phyloP scores from a whole-genome alignment of 2,888 invertebrate genomes.

The Spodoptera exigua region DNA sequence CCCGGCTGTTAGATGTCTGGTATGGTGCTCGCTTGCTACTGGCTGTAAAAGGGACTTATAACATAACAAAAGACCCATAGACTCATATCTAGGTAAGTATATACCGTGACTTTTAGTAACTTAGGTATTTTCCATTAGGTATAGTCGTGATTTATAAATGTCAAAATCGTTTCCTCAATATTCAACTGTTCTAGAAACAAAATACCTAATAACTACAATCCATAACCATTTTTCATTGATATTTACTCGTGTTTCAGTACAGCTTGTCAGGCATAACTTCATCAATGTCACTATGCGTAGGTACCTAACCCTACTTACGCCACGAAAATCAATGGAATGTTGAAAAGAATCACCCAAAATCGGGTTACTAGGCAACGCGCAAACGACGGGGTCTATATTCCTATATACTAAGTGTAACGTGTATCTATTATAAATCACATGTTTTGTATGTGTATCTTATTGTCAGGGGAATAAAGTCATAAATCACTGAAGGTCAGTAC shows the following conservation, averaged over 20 bases:
- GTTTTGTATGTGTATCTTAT: conserved; percentile 65
- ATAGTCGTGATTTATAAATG: too few relatives aligned
- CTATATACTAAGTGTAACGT: conserved; percentile 64
- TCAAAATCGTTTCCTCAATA: too few relatives aligned
- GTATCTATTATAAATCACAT: conserved; percentile 68
- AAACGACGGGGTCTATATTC: conserved; percentile 61
- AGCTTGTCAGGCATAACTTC: conserved; percentile 12
- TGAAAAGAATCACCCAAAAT: conserved; percentile 55
- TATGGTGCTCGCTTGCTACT: too few relatives aligned
- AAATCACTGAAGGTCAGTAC: conserved; percentile 67
- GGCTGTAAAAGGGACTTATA: too few relatives aligned
- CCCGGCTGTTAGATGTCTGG: too few relatives aligned
- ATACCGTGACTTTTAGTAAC: too few relatives aligned
- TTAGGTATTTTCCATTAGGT: too few relatives aligned
- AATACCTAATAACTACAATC: too few relatives aligned
- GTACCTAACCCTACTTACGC: conserved; percentile 2
- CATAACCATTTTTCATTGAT: neutral
- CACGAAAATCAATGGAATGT: conserved; percentile 52
- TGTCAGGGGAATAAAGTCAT: conserved; percentile 61
- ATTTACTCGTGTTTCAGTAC: conserved; percentile 2
- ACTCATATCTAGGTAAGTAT: too few relatives aligned
- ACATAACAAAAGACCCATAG: too few relatives aligned
- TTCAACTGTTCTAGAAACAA: too few relatives aligned
- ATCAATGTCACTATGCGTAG: conserved; percentile 2
- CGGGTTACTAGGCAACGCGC: conserved; percentile 69